Conservation (phyloP, 2,113 vertebrate genomes). For the Nothobranchius furzeri region DNA sequence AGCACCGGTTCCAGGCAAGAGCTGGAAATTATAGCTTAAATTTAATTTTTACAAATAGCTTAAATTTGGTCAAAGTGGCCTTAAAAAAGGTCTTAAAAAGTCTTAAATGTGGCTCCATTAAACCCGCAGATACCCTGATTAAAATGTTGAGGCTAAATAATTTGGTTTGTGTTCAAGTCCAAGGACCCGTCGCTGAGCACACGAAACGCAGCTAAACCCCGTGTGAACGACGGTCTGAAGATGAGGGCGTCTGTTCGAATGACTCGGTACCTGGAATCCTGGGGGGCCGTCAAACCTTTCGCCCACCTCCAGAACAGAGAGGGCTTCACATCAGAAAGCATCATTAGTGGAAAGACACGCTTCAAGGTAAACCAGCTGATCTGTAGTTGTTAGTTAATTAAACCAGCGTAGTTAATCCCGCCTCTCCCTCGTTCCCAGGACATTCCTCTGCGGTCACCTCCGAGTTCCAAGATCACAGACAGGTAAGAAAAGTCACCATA, state of each 20-base stretch:
- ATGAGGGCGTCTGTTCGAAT: slow-evolving; percentile 95
- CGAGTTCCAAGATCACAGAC: slow-evolving; percentile 78
- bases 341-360: slow-evolving; percentile 78
- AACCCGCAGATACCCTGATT: too few species aligned
- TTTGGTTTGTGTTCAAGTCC: slow-evolving; percentile 74
- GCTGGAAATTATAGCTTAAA: too few species aligned
- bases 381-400: background rate
- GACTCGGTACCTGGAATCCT: slow-evolving; percentile 96
- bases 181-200: slow-evolving; percentile 80
- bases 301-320: slow-evolving; percentile 92
- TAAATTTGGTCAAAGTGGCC: too few species aligned
- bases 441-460: slow-evolving; percentile 83
- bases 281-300: slow-evolving; percentile 95
- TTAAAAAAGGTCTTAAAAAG: too few species aligned
- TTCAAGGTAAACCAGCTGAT: slow-evolving; percentile 77
- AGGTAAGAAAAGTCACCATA: slow-evolving; percentile 76
- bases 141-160: background rate
- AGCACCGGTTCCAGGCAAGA: too few species aligned
- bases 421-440: slow-evolving; percentile 74
- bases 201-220: slow-evolving; percentile 79
- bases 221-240: slow-evolving; percentile 89
- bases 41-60: too few species aligned
- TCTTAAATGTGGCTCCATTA: too few species aligned
- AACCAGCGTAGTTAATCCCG: background rate
- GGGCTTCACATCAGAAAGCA: slow-evolving; percentile 82